Conservation (phyloP, 2,797 vertebrate species). For the Takifugu ocellatus region DNA sequence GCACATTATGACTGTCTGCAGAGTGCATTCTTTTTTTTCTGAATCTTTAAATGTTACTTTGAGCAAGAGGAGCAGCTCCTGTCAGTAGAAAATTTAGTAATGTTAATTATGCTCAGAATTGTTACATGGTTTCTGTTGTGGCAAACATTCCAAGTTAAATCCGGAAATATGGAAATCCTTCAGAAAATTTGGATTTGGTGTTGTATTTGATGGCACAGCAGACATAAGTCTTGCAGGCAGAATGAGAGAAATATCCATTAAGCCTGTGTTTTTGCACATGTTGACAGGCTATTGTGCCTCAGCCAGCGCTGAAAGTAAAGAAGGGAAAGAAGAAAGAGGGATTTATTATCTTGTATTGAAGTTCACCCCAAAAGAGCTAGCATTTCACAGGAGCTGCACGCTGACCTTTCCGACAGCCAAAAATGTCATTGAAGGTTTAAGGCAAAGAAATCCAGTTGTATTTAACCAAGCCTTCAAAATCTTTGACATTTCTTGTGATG, state of each 20-base stretch:
- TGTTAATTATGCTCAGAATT: too few relatives aligned
- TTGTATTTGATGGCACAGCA: conserved; percentile 1
- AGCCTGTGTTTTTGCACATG: conserved; percentile 45
- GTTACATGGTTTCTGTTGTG: too few relatives aligned
- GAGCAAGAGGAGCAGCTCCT: too few relatives aligned
- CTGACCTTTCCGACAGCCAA: conserved; percentile 77
- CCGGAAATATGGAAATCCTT: conserved; percentile 1
- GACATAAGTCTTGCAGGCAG: conserved; percentile 10
- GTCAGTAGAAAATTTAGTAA: too few relatives aligned
- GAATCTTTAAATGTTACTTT: too few relatives aligned
- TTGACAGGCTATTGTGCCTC: conserved; percentile 58
- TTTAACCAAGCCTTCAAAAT: conserved; percentile 79
- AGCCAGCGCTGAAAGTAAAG: conserved; percentile 29
- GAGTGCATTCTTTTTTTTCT: too few relatives aligned
- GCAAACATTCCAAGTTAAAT: too few relatives aligned
- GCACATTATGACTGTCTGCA: too few relatives aligned
- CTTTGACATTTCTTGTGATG: conserved; percentile 81
- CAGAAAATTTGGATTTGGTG: not conserved
- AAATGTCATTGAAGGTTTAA: conserved; percentile 79
- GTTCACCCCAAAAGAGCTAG: conserved; percentile 73
- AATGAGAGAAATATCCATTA: conserved; percentile 30
- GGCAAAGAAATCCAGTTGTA: conserved; percentile 76
- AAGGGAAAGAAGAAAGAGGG: conserved; percentile 41
- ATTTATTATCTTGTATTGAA: conserved; percentile 74
- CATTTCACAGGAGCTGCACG: conserved; percentile 69